A percentile compares a stretch with the other conserved stretches of the same genome.
Conservation (phyloP, 2,113 vertebrate species). For the Vulpes ferrilata region DNA sequence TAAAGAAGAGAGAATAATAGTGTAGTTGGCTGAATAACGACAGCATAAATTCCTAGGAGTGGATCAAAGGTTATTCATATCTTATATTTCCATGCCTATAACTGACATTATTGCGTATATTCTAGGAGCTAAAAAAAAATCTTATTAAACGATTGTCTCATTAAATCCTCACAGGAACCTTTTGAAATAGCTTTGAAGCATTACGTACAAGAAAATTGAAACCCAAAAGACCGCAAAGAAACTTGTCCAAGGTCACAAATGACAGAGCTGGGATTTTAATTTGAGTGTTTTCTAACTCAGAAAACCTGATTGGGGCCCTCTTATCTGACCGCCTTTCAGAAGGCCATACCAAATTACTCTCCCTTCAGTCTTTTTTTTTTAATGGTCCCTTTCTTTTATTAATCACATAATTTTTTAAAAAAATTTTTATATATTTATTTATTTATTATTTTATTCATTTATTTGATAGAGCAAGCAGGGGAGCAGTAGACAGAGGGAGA, state of each 20-base stretch:
- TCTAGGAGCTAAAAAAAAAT: neutral
- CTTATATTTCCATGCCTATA: neutral
- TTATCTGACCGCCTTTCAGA: neutral
- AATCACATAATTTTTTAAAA: too few relatives aligned
- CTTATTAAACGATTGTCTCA: neutral
- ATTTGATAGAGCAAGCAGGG: neutral
- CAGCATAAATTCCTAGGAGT: neutral
- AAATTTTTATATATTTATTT: too few relatives aligned
- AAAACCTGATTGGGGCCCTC: neutral
- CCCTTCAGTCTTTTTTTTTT: neutral
- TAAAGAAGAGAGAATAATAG: neutral
- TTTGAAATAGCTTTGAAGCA: neutral
- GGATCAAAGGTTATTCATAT: neutral
- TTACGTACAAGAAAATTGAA: neutral
- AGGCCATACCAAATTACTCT: neutral
- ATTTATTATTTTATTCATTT: neutral
- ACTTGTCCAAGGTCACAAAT: neutral
- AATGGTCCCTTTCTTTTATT: neutral
- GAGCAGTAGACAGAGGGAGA: neutral
- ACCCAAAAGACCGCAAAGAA: neutral
- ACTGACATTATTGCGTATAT: neutral
- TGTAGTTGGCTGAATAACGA: neutral
- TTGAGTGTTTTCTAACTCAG: neutral
- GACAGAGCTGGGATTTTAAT: neutral
- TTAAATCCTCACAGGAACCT: neutral